A percentile compares a stretch with the other conserved stretches of the same genome.
Evolutionary conservation across 2,888 invertebrate genomes (phyloP).

Genomic region (Tipula lateralis): DNA sequence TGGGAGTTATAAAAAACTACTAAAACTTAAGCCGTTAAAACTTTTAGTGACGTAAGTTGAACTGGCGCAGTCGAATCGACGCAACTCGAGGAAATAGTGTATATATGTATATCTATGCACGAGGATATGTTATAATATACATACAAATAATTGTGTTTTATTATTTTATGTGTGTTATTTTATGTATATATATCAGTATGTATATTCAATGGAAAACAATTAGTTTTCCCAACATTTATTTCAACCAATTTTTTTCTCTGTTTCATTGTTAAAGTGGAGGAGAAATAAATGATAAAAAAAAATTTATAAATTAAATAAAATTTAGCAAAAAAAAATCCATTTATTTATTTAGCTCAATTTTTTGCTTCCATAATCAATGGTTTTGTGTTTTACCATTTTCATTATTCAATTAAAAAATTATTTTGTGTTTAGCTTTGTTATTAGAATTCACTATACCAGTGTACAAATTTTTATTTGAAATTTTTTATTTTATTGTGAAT

Average conservation of each 20-base stretch:
- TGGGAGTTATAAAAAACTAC: too few species aligned
- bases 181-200: too few species aligned
- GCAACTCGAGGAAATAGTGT: too few species aligned
- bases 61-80: too few species aligned
- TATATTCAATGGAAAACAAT: conserved; percentile 6
- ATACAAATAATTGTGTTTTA: not conserved
- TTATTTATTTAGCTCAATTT: not conserved
- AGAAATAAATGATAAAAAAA: conserved; percentile 20
- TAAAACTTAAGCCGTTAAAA: too few species aligned
- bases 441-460: not conserved
- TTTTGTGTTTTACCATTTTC: conserved; percentile 19
- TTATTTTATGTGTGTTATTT: not conserved
- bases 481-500: not conserved
- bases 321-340: not conserved
- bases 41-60: too few species aligned
- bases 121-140: not conserved
- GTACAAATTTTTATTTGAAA: not conserved
- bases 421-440: conserved; percentile 20
- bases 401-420: conserved; percentile 19
- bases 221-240: not conserved
- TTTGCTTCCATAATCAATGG: not conserved
- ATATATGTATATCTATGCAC: not conserved
- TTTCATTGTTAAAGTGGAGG: not conserved
- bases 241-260: not conserved
- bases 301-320: not conserved